A percentile compares a stretch with the other conserved stretches of the same genome.
phyloP scores from a whole-genome alignment of 2,888 invertebrate genomes.

The Philaethria dido region DNA sequence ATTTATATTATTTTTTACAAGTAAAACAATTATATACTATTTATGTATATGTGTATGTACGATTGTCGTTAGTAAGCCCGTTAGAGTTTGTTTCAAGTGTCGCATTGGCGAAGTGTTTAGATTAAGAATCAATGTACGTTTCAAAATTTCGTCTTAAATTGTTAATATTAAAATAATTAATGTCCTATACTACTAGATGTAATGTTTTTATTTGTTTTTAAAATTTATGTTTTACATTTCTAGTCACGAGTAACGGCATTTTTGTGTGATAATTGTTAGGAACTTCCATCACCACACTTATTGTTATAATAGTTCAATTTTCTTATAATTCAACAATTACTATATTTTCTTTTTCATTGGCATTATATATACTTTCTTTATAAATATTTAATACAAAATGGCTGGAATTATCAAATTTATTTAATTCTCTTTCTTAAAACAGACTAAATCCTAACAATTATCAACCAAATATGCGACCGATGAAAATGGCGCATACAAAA shows the following conservation, averaged over 20 bases:
- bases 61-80: slow-evolving; percentile 37
- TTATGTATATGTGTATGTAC: slow-evolving; percentile 5
- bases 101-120: slow-evolving; percentile 50
- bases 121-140: slow-evolving; percentile 55
- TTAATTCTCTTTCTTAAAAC: neutral
- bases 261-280: slow-evolving; percentile 59
- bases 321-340: neutral
- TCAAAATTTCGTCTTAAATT: slow-evolving; percentile 49
- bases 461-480: slow-evolving; percentile 55
- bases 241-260: slow-evolving; percentile 78
- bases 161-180: slow-evolving; percentile 60
- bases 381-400: slow-evolving; percentile 3
- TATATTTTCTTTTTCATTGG: neutral
- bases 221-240: slow-evolving; percentile 70
- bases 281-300: too few species aligned
- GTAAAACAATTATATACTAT: neutral
- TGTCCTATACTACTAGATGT: slow-evolving; percentile 67
- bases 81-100: slow-evolving; percentile 36
- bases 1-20: neutral
- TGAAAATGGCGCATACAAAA: slow-evolving; percentile 77
- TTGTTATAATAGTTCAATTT: neutral
- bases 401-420: neutral
- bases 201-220: slow-evolving; percentile 60
- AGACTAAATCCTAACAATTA: slow-evolving; percentile 49
- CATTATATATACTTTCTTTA: neutral